Conservation (phyloP, 2,888 invertebrate genomes). For the Stramonita haemastoma region DNA sequence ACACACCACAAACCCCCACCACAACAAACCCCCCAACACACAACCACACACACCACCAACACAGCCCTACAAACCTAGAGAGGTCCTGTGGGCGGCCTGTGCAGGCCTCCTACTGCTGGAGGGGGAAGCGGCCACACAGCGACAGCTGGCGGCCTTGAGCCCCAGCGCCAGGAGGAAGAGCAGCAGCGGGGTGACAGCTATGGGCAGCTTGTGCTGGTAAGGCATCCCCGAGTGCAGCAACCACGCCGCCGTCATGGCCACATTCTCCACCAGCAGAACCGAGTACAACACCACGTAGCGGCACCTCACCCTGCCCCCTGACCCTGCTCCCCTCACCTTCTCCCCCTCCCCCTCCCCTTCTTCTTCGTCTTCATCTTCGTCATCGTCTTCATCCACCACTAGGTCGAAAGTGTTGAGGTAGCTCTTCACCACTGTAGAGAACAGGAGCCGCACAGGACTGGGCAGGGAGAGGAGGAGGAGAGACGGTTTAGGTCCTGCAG, state of each 20-base stretch:
- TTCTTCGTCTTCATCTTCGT: too few relatives aligned
- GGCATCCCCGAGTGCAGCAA: slow-evolving; percentile 55
- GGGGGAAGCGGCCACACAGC: slow-evolving; percentile 40
- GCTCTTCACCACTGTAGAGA: neutral
- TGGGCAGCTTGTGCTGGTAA: slow-evolving; percentile 58
- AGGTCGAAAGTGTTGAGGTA: slow-evolving; percentile 46
- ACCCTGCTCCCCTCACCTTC: too few relatives aligned
- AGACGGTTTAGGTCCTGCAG: neutral
- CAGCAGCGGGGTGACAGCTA: slow-evolving; percentile 56
- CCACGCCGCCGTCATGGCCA: slow-evolving; percentile 66
- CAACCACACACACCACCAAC: too few relatives aligned
- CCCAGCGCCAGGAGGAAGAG: slow-evolving; percentile 62
- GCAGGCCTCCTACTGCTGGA: too few relatives aligned
- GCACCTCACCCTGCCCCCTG: slow-evolving; percentile 56
- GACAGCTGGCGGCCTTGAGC: slow-evolving; percentile 62
- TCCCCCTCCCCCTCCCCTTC: neutral
- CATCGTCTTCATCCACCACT: slow-evolving; percentile 17
- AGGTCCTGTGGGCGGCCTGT: too few relatives aligned
- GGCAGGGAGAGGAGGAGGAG: neutral
- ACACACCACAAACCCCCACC: too few relatives aligned
- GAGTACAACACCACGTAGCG: slow-evolving; percentile 64
- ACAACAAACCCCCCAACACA: too few relatives aligned
- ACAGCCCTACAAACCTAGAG: too few relatives aligned
- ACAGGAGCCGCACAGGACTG: neutral
- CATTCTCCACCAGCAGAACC: slow-evolving; percentile 62